Conservation (phyloP, 2,888 invertebrate genomes). For the Plagiodera versicolora region DNA sequence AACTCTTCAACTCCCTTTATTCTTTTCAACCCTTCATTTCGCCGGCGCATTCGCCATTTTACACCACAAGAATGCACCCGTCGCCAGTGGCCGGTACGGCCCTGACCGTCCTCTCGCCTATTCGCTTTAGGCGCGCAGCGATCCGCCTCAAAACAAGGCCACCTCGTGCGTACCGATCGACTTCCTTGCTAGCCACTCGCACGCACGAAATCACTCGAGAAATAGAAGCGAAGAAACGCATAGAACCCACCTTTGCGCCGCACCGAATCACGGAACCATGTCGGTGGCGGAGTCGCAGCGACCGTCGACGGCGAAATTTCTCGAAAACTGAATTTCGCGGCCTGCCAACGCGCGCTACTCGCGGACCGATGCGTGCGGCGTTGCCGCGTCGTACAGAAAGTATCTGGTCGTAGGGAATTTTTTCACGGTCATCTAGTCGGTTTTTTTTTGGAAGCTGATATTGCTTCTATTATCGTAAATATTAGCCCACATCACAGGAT, state of each 20-base stretch:
- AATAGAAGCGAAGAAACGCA: neutral
- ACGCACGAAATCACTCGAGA: neutral
- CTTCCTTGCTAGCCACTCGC: neutral
- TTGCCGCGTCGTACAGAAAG: neutral
- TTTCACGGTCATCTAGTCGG: no score
- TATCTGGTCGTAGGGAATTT: no score
- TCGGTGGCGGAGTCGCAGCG: neutral
- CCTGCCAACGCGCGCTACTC: neutral
- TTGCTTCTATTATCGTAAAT: no score
- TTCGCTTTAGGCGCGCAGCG: neutral
- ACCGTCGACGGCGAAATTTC: neutral
- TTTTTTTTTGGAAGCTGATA: no score
- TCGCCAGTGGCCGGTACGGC: neutral
- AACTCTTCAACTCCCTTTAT: no score
- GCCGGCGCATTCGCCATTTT: no score
- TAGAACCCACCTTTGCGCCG: neutral
- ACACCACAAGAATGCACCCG: neutral
- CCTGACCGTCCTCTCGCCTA: neutral
- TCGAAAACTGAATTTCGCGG: slow-evolving; percentile 1
- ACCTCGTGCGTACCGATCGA: neutral
- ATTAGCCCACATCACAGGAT: no score
- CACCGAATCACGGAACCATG: neutral
- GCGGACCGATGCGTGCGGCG: neutral
- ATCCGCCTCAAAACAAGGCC: neutral
- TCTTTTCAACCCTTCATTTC: no score